Percentiles rank a stretch among this genome's conserved stretches.
phyloP scores from a whole-genome alignment of 2,797 vertebrate genomes.

The Vespertilio murinus region DNA sequence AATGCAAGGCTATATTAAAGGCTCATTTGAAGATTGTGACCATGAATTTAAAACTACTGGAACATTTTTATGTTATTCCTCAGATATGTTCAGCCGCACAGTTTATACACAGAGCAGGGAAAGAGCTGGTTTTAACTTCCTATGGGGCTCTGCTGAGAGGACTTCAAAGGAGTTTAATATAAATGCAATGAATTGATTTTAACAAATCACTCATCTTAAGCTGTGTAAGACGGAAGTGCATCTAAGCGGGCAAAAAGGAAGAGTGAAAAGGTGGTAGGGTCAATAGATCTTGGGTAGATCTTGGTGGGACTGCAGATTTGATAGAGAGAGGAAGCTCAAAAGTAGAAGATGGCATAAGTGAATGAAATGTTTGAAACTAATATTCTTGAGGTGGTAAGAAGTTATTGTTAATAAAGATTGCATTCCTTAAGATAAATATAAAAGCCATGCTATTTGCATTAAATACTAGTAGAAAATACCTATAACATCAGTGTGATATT shows the following conservation, averaged over 20 bases:
- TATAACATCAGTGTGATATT: background rate
- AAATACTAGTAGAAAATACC: background rate
- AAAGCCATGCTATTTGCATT: background rate
- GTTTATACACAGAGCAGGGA: background rate
- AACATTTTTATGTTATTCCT: background rate
- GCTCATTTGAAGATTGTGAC: background rate
- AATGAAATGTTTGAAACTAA: background rate
- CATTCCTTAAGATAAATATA: background rate
- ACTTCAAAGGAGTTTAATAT: background rate
- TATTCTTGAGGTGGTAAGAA: background rate
- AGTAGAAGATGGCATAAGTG: background rate
- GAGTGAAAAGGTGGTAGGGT: background rate
- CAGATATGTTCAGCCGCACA: background rate
- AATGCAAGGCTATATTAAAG: background rate
- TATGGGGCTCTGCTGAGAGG: background rate
- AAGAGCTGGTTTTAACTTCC: background rate
- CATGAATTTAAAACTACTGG: background rate
- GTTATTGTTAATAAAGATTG: background rate
- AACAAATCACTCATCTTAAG: background rate
- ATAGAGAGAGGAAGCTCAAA: background rate
- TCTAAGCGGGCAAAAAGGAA: background rate
- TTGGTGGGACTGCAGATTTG: background rate
- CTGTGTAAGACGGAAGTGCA: background rate
- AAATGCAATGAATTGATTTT: background rate
- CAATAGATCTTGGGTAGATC: too few species aligned